phyloP scores from a whole-genome alignment of 2,797 vertebrate species.

The Peromyscus eremicus region DNA sequence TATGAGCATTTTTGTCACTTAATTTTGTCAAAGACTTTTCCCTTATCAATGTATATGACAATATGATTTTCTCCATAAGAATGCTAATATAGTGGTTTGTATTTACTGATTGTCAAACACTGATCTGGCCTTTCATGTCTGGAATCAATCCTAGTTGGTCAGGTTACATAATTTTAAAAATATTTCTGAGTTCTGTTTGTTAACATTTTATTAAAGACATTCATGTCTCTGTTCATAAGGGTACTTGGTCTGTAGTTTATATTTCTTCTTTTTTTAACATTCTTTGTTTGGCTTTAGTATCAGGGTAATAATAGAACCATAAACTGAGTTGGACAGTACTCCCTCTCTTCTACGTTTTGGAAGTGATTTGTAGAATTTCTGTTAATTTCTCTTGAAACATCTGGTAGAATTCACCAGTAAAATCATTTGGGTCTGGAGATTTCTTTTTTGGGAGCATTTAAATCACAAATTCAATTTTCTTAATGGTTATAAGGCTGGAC shows the following conservation, averaged over 20 bases:
- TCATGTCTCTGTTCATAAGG: not conserved
- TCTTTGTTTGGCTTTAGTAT: constrained; percentile 36
- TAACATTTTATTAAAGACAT: constrained; percentile 44
- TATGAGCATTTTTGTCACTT: constrained; percentile 29
- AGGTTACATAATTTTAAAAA: not conserved
- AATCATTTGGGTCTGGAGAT: constrained; percentile 30
- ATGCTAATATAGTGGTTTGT: not conserved
- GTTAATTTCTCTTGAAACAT: constrained; percentile 62
- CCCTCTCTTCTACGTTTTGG: constrained; percentile 5
- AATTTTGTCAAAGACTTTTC: constrained; percentile 55
- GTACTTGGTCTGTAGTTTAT: not conserved
- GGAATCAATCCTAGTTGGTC: not conserved
- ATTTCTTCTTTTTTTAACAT: not conserved
- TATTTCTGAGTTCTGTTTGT: constrained; percentile 43
- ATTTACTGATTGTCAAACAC: constrained; percentile 29
- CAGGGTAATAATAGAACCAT: not conserved
- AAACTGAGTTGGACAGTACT: not conserved
- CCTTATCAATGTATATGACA: not conserved
- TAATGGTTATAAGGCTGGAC: constrained; percentile 14
- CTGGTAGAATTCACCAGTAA: constrained; percentile 58
- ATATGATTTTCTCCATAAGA: not conserved
- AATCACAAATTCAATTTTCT: constrained; percentile 58
- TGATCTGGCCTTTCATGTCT: not conserved
- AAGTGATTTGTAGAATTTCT: constrained; percentile 53
- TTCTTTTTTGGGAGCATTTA: constrained; percentile 53